A percentile compares a stretch with the other conserved stretches of the same genome.
These are phyloP conservation scores for Paraplagusia blochii DNA, from an alignment of 2,113 vertebrate genomes.

Conservation along the genomic window DNA sequence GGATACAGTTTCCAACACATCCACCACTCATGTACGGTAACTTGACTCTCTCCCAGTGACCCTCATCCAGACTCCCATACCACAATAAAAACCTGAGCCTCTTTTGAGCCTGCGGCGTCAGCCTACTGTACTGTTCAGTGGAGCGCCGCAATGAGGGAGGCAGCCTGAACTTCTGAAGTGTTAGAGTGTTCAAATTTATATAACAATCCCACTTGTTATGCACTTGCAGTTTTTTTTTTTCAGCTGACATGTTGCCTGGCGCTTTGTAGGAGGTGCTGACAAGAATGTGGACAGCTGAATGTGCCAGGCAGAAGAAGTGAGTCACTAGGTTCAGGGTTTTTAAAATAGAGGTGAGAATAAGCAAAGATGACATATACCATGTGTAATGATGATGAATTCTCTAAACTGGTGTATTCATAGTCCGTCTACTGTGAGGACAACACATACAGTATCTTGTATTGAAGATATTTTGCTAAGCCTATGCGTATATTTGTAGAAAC, in stretches of 20 bases:
- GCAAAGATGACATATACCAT: conserved; percentile 60
- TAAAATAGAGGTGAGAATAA: conserved; percentile 72
- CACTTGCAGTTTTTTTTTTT: conserved; percentile 25
- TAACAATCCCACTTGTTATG: conserved; percentile 69
- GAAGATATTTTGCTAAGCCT: not conserved
- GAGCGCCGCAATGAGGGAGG: conserved; percentile 24
- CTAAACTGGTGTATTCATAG: conserved; percentile 26
- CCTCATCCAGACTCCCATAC: conserved; percentile 48
- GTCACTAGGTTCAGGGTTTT: conserved; percentile 69
- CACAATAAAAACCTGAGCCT: conserved; percentile 53
- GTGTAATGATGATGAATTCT: conserved; percentile 44
- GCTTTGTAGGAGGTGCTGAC: conserved; percentile 72
- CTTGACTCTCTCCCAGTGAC: conserved; percentile 53
- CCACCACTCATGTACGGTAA: conserved; percentile 51
- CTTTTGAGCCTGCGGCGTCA: conserved; percentile 31
- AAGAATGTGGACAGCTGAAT: conserved; percentile 72
- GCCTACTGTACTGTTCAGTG: conserved; percentile 23
- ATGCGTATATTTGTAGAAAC: not conserved
- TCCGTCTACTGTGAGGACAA: conserved; percentile 1
- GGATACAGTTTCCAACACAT: conserved; percentile 57
- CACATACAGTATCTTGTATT: conserved; percentile 5
- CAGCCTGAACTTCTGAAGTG: conserved; percentile 45
- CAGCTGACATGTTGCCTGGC: conserved; percentile 62
- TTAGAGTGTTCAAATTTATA: conserved; percentile 66
- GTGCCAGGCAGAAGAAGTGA: conserved; percentile 67